Evolutionary conservation across 2,888 invertebrate species (phyloP).

Genomic region (Lissocephala sabroskyi): DNA sequence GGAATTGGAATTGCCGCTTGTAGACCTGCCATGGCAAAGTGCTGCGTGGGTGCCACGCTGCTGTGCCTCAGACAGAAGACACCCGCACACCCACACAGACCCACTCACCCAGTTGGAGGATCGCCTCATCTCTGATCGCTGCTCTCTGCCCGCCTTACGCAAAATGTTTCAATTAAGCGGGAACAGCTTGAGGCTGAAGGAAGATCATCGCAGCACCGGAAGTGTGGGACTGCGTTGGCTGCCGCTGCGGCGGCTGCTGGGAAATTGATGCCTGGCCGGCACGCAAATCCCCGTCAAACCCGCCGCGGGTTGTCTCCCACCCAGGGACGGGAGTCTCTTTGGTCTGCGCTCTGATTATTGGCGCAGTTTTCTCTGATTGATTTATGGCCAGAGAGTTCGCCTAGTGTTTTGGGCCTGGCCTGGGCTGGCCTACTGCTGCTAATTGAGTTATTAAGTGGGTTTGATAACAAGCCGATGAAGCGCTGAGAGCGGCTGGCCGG

Average conservation of each 20-base stretch:
- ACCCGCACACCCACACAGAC: constrained; percentile 3
- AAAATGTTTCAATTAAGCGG: constrained; percentile 60
- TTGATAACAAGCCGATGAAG: constrained; percentile 28
- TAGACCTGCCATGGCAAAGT: background rate
- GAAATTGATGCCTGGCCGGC: constrained; percentile 32
- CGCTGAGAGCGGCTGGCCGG: constrained; percentile 23
- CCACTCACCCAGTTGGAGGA: background rate
- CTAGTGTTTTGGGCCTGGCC: constrained; percentile 5
- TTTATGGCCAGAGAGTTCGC: constrained; percentile 34
- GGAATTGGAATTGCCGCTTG: background rate
- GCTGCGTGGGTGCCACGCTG: constrained; percentile 1
- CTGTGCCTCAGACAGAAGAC: too few species aligned
- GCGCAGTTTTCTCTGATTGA: constrained; percentile 38
- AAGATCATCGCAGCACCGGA: background rate
- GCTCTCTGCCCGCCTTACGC: constrained; percentile 55
- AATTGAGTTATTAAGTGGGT: constrained; percentile 42
- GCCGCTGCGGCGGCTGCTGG: too few species aligned
- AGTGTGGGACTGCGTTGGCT: background rate
- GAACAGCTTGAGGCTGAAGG: constrained; percentile 21
- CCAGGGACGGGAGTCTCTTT: background rate
- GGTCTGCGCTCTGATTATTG: constrained; percentile 24
- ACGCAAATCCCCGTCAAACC: constrained; percentile 37
- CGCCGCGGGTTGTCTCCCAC: constrained; percentile 34
- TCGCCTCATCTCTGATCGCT: background rate
- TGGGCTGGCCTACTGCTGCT: constrained; percentile 18